A percentile compares a stretch with the other conserved stretches of the same genome.
phyloP scores from a whole-genome alignment of 2,888 invertebrate species.

The Apoda limacodes region DNA sequence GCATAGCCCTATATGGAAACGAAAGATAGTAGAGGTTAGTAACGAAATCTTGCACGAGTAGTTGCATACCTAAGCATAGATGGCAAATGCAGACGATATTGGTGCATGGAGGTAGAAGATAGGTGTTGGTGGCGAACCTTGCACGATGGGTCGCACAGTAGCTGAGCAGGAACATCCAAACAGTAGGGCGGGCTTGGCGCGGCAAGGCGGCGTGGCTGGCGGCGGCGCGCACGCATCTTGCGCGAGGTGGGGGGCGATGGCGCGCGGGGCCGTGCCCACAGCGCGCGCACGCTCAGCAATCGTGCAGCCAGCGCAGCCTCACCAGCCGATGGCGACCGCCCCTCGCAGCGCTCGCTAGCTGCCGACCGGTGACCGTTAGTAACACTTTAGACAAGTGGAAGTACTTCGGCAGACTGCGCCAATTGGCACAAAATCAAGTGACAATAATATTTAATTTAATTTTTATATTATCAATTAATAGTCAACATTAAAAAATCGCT shows the following conservation, averaged over 20 bases:
- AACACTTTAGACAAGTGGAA: no score
- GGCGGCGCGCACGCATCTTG: conserved; percentile 51
- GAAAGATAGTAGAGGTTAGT: no score
- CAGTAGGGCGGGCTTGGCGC: conserved; percentile 42
- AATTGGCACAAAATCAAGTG: no score
- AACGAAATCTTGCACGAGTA: no score
- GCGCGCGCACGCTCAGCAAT: conserved; percentile 33
- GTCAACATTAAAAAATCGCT: neutral
- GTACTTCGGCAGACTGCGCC: no score
- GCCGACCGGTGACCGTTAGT: conserved; percentile 60
- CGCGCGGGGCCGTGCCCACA: conserved; percentile 21
- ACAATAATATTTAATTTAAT: no score
- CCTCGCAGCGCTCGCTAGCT: conserved; percentile 65
- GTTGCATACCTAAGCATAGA: no score
- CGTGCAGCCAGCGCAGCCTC: conserved; percentile 39
- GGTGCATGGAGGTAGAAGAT: no score
- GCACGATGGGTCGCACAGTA: conserved; percentile 53
- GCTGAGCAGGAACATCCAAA: conserved; percentile 44
- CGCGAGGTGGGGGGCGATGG: conserved; percentile 42
- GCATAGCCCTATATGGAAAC: no score
- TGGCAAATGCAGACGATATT: no score
- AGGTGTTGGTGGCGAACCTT: conserved; percentile 49
- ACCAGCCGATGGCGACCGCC: conserved; percentile 38
- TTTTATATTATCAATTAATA: no score
- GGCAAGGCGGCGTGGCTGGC: conserved; percentile 42